Percentiles rank a stretch among this genome's conserved stretches.
Evolutionary conservation across 2,888 invertebrate genomes (phyloP).

Genomic region (Neoitamus cyanurus): DNA sequence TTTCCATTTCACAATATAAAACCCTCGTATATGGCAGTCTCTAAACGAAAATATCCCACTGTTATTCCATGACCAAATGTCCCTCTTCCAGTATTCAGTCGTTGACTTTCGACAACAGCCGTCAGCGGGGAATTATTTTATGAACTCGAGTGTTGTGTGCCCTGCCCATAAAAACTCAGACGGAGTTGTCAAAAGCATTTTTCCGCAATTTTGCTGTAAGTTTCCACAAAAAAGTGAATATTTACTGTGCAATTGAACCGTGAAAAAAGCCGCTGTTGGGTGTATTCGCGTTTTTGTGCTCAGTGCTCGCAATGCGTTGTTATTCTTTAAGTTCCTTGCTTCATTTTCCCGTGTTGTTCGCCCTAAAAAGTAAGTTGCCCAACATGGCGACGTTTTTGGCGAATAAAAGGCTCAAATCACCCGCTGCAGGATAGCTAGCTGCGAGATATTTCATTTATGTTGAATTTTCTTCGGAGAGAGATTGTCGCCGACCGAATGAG

Average conservation of each 20-base stretch:
- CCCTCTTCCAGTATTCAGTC: neutral
- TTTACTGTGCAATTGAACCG: neutral
- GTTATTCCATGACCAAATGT: neutral
- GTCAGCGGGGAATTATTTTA: conserved; percentile 22
- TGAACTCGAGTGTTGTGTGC: conserved; percentile 41
- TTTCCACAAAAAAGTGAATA: conserved; percentile 6
- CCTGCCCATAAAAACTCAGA: conserved; percentile 47
- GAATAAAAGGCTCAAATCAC: neutral
- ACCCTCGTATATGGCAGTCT: neutral
- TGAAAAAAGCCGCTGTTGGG: neutral
- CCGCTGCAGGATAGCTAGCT: neutral
- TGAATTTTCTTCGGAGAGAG: neutral
- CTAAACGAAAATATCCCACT: neutral
- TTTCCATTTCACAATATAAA: neutral
- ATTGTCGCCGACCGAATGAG: neutral
- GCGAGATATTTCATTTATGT: neutral
- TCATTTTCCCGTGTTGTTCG: neutral
- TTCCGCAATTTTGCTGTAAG: conserved; percentile 46
- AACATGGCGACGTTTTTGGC: conserved; percentile 31
- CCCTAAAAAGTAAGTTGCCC: conserved; percentile 29
- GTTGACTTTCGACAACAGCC: neutral
- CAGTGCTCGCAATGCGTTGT: neutral
- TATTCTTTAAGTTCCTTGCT: neutral
- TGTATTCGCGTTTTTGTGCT: neutral
- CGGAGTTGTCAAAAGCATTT: conserved; percentile 40